phyloP scores from a whole-genome alignment of 2,888 invertebrate genomes.

The Cephus runcator region DNA sequence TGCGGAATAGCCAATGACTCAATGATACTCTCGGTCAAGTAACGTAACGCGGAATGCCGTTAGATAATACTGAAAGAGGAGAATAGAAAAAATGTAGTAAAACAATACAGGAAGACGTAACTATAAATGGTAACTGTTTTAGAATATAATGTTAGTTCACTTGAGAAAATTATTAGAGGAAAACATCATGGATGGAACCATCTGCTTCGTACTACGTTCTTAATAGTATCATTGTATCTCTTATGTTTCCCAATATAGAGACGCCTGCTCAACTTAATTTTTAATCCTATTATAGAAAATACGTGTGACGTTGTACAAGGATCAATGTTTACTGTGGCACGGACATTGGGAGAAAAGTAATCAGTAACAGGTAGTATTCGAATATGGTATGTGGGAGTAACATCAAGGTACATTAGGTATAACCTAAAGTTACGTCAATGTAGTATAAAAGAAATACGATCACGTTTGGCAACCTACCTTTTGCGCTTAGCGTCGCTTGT shows the following conservation, averaged over 20 bases:
- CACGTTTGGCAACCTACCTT: conserved; percentile 43
- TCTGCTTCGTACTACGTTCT: not conserved
- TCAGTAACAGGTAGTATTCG: not conserved
- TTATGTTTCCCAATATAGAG: not conserved
- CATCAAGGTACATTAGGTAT: not conserved
- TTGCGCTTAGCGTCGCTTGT: conserved; percentile 48
- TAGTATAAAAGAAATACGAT: not conserved
- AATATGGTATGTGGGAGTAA: not conserved
- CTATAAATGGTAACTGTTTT: not conserved
- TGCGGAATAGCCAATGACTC: conserved; percentile 14
- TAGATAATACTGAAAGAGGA: not conserved
- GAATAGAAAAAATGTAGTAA: not conserved
- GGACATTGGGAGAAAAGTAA: not conserved
- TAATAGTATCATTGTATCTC: not conserved
- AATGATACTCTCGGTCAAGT: conserved; percentile 4
- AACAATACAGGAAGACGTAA: not conserved
- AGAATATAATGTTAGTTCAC: not conserved
- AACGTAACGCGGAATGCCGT: not conserved
- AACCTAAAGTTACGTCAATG: conserved; percentile 5
- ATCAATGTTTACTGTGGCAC: not conserved
- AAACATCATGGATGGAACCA: not conserved
- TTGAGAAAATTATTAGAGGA: not conserved
- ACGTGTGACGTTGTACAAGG: not conserved
- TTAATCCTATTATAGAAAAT: not conserved
- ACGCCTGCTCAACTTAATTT: too few species aligned